Conservation (phyloP, 1,140 invertebrate species). For the Panulirus ornatus region DNA sequence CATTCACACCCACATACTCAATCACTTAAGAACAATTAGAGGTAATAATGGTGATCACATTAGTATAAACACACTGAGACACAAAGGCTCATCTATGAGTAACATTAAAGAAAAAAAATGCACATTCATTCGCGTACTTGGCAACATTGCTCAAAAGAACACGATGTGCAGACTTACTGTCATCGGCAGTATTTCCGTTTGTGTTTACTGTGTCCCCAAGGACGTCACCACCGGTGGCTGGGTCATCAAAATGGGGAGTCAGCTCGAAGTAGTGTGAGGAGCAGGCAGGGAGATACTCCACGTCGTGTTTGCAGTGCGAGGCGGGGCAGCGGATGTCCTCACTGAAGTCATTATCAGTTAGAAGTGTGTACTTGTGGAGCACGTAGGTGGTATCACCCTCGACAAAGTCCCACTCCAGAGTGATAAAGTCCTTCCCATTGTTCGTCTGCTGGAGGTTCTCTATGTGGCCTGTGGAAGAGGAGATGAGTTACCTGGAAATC, state of each 20-base stretch:
- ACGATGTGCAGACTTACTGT: slow-evolving; percentile 7
- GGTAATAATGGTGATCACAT: too few relatives aligned
- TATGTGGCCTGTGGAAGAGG: slow-evolving; percentile 17
- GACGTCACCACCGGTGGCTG: background rate
- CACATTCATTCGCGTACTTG: too few relatives aligned
- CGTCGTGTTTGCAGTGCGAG: background rate
- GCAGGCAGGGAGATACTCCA: slow-evolving; percentile 27
- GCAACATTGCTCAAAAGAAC: background rate
- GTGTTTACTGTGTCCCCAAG: background rate
- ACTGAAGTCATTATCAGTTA: slow-evolving; percentile 20
- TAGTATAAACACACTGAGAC: too few relatives aligned
- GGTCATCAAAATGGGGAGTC: slow-evolving; percentile 26
- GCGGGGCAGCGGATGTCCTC: background rate
- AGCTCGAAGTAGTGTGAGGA: slow-evolving; percentile 31
- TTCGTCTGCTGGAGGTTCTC: slow-evolving; percentile 28
- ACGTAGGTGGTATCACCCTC: background rate
- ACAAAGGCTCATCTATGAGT: too few relatives aligned
- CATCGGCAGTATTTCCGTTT: slow-evolving; percentile 28
- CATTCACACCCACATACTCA: too few relatives aligned
- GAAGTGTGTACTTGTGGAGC: slow-evolving; percentile 45
- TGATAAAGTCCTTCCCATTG: background rate
- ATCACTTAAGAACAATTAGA: too few relatives aligned
- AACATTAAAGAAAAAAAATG: too few relatives aligned
- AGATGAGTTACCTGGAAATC: background rate
- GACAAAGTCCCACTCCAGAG: slow-evolving; percentile 25